A percentile compares a stretch with the other conserved stretches of the same genome.
Conservation (phyloP, 2,113 vertebrate genomes). For the Rhynchopsitta pachyrhyncha region DNA sequence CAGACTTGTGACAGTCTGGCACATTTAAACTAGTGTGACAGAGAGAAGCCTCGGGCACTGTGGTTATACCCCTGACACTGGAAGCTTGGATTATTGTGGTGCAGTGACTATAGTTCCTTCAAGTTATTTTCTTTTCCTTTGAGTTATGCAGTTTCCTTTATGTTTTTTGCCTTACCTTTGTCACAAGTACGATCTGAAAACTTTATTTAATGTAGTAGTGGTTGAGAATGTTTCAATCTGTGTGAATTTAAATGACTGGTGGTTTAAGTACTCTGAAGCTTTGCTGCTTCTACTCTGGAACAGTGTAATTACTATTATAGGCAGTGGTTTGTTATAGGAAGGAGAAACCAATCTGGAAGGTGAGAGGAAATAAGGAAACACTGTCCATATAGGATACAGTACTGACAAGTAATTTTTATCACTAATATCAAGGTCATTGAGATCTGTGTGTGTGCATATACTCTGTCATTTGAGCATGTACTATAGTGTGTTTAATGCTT, state of each 20-base stretch:
- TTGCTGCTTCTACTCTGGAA: background rate
- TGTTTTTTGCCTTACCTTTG: background rate
- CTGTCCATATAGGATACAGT: background rate
- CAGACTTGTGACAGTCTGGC: conserved; percentile 10
- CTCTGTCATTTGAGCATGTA: background rate
- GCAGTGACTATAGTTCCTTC: background rate
- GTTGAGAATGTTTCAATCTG: background rate
- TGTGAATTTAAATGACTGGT: background rate
- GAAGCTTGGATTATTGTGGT: background rate
- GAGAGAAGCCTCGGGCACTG: conserved; percentile 19
- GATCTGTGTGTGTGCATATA: background rate
- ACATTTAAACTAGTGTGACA: conserved; percentile 27
- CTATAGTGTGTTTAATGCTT: background rate
- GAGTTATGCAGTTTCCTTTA: background rate
- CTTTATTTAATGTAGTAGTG: background rate
- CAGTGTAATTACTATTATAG: background rate
- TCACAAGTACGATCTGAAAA: background rate
- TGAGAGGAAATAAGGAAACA: background rate
- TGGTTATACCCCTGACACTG: background rate
- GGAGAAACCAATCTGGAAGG: background rate
- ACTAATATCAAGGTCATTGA: background rate
- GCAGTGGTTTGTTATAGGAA: background rate
- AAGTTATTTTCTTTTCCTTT: background rate
- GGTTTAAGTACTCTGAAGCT: background rate
- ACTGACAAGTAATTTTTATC: background rate